Evolutionary conservation across 2,888 invertebrate species (phyloP), one percentile per base, ranked within the genome.

Genomic region (Ichneumoninae sp.): DNA sequence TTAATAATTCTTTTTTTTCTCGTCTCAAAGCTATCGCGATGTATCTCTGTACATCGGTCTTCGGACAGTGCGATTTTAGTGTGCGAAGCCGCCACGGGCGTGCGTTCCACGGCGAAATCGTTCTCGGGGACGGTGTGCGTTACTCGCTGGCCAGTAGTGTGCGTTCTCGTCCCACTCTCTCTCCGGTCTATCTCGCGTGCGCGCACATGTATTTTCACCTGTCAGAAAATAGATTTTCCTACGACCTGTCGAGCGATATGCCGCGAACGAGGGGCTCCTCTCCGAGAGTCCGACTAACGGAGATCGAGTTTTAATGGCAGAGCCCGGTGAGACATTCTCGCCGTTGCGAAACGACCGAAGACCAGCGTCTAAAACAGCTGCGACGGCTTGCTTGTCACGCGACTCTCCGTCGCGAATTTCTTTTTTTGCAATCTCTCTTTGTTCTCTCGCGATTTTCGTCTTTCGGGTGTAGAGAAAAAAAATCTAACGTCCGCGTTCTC

Each of bases 191-290:
- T 69, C 63, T 66, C 60, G 77, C 73, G 70, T 82, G 54, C 78
- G 78, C 78, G 78, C 78, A 81, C 81, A 85, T 81, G 84, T 81
- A 78, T 85, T 85, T 81, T 85, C 85, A 85, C 81, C 78, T 79
- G 81, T 81, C 81, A 71, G 73, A 85, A 81, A 81, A 85, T 81
- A 71, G 81, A 85, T 75, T 79, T 78, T 85, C 71, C 44, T 44
- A 13, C 52, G 77, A 81, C 36, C 47, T 47, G 78, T 71, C 71
- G 63, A 26, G 36, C 44, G 36, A 40, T 36, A 26, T 65, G 57
- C 57, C 57, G 57, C 26, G 26, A 57, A 57, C 4, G 57, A 57
- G 26, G 26, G 26, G 26, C 57, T 26, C 26, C 13, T 57, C 57
- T n/a, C 5, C 16, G 63, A 63, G 33, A 30, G 63, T n/a, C 63